A percentile compares a stretch with the other conserved stretches of the same genome.
phyloP scores from a whole-genome alignment of 2,113 vertebrate species.

The Microtus richardsoni region DNA sequence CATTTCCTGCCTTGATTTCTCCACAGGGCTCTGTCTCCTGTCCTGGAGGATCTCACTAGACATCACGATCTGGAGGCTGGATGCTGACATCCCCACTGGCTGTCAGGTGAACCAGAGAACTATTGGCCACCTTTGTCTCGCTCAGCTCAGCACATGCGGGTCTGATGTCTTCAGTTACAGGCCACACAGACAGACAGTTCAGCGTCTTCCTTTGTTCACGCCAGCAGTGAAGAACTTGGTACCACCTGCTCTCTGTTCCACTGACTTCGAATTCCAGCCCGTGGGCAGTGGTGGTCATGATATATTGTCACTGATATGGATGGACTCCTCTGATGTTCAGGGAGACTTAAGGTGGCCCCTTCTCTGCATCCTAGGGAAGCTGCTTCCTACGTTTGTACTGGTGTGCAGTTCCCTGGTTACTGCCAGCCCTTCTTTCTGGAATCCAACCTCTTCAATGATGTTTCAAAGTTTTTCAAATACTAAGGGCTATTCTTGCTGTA shows the following conservation, averaged over 20 bases:
- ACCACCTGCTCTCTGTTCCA: neutral
- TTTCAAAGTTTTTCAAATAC: neutral
- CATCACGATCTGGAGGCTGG: neutral
- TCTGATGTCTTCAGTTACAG: neutral
- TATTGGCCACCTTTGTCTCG: neutral
- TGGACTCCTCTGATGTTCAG: neutral
- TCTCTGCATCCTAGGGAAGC: accelerated
- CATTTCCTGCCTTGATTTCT: neutral
- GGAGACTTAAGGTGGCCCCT: neutral
- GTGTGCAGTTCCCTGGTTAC: accelerated
- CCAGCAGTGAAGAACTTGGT: neutral
- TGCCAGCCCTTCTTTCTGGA: neutral
- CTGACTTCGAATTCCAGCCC: neutral
- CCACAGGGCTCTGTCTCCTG: neutral
- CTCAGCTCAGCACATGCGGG: neutral
- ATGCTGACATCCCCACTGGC: neutral
- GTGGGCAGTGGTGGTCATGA: too few species aligned
- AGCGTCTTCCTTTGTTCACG: neutral
- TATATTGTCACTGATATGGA: accelerated
- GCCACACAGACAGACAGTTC: too few species aligned
- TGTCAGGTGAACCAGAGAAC: accelerated
- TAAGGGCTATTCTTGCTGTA: neutral
- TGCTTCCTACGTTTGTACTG: accelerated
- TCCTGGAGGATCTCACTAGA: neutral
- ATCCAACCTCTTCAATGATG: neutral